A percentile compares a stretch with the other conserved stretches of the same genome.
These are phyloP conservation scores for Pseudorhombus dupliciocellatus DNA, from an alignment of 2,113 vertebrate genomes.

Conservation along the genomic window DNA sequence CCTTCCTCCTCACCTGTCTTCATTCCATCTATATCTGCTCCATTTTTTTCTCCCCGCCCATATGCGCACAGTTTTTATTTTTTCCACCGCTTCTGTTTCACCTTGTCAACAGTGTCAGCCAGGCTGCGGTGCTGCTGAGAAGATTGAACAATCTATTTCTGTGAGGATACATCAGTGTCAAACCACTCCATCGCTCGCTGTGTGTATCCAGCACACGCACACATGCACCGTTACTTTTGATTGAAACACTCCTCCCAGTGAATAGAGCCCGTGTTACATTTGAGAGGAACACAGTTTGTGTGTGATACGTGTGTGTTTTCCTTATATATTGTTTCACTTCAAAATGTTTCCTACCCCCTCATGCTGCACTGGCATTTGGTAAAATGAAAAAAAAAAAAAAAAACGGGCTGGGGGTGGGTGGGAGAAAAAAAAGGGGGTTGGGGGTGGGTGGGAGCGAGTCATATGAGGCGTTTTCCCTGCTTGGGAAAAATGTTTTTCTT, in stretches of 20 bases:
- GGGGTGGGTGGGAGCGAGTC: no score
- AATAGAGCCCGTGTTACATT: conserved; percentile 55
- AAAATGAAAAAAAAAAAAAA: conserved; percentile 18
- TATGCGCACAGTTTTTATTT: conserved; percentile 35
- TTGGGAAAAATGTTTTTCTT: conserved; percentile 8
- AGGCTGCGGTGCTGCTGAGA: conserved; percentile 58
- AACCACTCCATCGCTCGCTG: conserved; percentile 68
- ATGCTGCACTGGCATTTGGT: conserved; percentile 35
- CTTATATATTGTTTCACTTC: conserved; percentile 29
- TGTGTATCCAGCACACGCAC: conserved; percentile 55
- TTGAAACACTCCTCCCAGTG: conserved; percentile 65
- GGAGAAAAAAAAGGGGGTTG: no score
- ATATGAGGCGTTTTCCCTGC: not conserved
- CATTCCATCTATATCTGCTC: conserved; percentile 28
- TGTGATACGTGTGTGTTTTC: conserved; percentile 2
- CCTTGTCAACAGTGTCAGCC: conserved; percentile 73
- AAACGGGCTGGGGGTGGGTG: no score
- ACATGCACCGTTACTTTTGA: conserved; percentile 66
- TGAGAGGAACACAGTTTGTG: conserved; percentile 29
- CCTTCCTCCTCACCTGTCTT: conserved; percentile 38
- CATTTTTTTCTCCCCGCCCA: not conserved
- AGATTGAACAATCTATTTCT: conserved; percentile 81
- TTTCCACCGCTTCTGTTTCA: conserved; percentile 51
- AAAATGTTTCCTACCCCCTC: conserved; percentile 34
- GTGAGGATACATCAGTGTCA: conserved; percentile 79